Evolutionary conservation across 2,888 invertebrate genomes (phyloP).

Genomic region (Cheilosia urbana): DNA sequence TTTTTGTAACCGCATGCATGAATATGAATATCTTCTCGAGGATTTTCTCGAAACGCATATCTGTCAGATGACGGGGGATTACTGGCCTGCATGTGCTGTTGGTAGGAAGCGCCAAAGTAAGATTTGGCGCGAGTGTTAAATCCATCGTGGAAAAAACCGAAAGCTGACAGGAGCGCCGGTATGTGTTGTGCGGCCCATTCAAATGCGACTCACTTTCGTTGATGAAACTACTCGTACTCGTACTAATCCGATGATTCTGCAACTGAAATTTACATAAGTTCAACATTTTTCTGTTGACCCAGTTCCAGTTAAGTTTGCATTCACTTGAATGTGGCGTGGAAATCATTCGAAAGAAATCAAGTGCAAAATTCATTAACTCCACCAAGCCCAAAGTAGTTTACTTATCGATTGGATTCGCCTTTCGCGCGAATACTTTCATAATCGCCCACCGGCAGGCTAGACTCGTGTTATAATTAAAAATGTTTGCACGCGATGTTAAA

Average conservation of each 20-base stretch:
- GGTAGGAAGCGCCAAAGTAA: slow-evolving; percentile 41
- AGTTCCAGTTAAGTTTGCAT: not conserved
- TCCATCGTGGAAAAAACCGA: slow-evolving; percentile 18
- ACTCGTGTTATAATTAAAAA: slow-evolving; percentile 5
- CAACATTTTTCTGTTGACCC: not conserved
- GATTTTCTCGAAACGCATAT: slow-evolving; percentile 20
- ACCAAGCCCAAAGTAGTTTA: not conserved
- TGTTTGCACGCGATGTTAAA: slow-evolving; percentile 28
- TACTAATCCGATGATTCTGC: not conserved
- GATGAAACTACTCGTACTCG: not conserved
- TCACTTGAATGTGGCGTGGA: not conserved
- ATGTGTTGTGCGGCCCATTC: not conserved
- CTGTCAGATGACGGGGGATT: slow-evolving; percentile 31
- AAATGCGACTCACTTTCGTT: not conserved
- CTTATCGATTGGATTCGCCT: slow-evolving; percentile 19
- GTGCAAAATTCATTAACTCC: slow-evolving; percentile 18
- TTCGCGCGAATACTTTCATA: slow-evolving; percentile 15
- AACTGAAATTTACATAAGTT: not conserved
- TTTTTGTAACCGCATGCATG: slow-evolving; percentile 70
- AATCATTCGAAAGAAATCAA: slow-evolving; percentile 15
- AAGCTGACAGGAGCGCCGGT: not conserved
- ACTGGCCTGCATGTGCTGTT: slow-evolving; percentile 44
- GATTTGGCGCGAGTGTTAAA: slow-evolving; percentile 32
- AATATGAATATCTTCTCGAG: slow-evolving; percentile 46
- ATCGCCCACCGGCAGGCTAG: slow-evolving; percentile 5